Evolutionary conservation across 2,888 invertebrate genomes (phyloP), one percentile per base, ranked within the genome.

Genomic region (Drosophila nigritarsus): DNA sequence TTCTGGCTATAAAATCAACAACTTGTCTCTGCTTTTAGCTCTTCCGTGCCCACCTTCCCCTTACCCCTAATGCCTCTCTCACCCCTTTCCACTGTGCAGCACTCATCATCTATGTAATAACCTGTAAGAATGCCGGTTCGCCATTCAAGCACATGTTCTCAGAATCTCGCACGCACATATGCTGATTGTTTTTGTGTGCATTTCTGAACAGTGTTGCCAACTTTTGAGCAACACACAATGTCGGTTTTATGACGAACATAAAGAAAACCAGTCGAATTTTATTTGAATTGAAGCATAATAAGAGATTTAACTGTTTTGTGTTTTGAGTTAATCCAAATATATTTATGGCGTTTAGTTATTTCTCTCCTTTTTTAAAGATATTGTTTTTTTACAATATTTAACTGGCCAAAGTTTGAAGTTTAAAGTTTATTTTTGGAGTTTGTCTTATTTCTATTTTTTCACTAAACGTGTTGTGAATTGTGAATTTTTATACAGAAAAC

Each of bases 1-100:
- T 70, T 29, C 66, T 65, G 77, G 80, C 80, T 69, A 77, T 74
- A 71, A 80, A 80, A 77, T 77, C 80, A 74, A 74, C 77, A 80
- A 80, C 70, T 80, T 75, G 61, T 67, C 58, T 34, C 49, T 60
- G 49, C 36, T 11, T 45, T 34, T 62, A 24, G 50, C 56, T n/a
- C n/a, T 54, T 15, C 51, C 45, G n/a, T 50, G 36, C 36, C 36
- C 20, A 20, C 24, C 20, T 11, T n/a, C 11, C 9, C 24, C 13
- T 7, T 40, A 2, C 9, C 30, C 9, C 11, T 30, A 11, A 27
- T 11, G 1, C 6, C 40, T 5, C n/a, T 4, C 27, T 11, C 34
- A 11, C 48, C 2, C 29, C 7, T 5, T n/a, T 40, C 11, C 45
- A 1, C n/a, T n/a, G 30, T 27, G 64, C 38, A 40, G 50, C 65